These are phyloP conservation scores for Castor canadensis DNA, from an alignment of 2,113 vertebrate species.

Conservation along the genomic window DNA sequence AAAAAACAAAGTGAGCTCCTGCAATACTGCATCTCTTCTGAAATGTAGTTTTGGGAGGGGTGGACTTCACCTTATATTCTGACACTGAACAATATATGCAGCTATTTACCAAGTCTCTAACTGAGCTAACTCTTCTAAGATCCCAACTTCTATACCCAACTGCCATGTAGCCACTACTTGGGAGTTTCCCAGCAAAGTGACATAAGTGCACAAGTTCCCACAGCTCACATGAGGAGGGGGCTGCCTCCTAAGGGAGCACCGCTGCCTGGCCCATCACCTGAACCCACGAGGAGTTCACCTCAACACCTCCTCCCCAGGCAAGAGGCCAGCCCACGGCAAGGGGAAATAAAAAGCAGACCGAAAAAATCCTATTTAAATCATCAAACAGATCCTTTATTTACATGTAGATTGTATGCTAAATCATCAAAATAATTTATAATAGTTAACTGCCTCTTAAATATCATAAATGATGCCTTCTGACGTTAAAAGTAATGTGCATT, in stretches of 20 bases:
- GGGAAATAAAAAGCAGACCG: background rate
- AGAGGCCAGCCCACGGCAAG: background rate
- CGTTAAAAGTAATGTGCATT: slow-evolving; percentile 45
- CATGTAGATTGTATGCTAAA: slow-evolving; percentile 72
- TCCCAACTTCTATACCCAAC: background rate
- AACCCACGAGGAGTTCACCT: background rate
- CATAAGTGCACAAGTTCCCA: background rate
- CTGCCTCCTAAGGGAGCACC: fast-evolving
- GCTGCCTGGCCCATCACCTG: background rate
- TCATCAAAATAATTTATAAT: slow-evolving; percentile 85
- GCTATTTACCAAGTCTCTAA: background rate
- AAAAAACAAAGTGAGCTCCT: too few relatives aligned
- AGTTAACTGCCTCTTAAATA: slow-evolving; percentile 83
- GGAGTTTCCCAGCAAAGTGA: background rate
- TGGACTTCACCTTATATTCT: background rate
- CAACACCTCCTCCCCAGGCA: fast-evolving
- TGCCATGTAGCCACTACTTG: too few relatives aligned
- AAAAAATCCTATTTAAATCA: slow-evolving; percentile 27
- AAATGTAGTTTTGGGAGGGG: background rate
- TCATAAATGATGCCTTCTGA: slow-evolving; percentile 63
- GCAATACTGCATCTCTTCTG: background rate
- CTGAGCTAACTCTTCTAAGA: background rate
- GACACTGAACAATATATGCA: background rate
- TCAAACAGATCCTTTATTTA: slow-evolving; percentile 81
- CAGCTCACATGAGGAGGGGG: background rate